phyloP scores from a whole-genome alignment of 2,888 invertebrate genomes.

The Scaptomyza reducta region DNA sequence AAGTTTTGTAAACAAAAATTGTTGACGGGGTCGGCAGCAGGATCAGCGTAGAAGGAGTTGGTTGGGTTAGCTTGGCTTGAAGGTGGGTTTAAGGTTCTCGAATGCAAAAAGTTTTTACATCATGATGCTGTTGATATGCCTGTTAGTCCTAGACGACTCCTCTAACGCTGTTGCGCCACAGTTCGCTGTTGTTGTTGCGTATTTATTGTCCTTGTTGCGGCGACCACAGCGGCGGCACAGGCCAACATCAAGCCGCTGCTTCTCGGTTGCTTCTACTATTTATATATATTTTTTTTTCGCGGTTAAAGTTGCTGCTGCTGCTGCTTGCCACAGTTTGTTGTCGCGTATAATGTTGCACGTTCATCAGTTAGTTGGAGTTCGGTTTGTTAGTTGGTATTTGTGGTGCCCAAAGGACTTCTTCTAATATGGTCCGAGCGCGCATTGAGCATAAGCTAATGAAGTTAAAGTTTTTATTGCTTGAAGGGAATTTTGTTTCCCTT shows the following conservation, averaged over 20 bases:
- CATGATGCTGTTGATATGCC: constrained; percentile 77
- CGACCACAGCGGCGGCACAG: constrained; percentile 52
- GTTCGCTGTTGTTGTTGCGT: constrained; percentile 52
- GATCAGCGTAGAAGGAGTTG: background rate
- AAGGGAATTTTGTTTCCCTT: background rate
- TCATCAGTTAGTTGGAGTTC: constrained; percentile 56
- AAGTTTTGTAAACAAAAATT: constrained; percentile 82
- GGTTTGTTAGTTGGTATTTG: constrained; percentile 67
- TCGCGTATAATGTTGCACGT: constrained; percentile 41
- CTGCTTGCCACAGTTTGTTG: constrained; percentile 43
- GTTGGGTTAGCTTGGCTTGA: constrained; percentile 24
- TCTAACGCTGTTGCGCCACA: constrained; percentile 33
- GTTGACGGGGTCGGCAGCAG: constrained; percentile 53
- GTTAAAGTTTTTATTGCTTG: background rate
- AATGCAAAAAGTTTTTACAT: constrained; percentile 78
- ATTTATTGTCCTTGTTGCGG: constrained; percentile 72
- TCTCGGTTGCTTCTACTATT: constrained; percentile 19
- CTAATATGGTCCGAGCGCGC: constrained; percentile 27
- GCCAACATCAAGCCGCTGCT: constrained; percentile 48
- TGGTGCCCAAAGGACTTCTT: constrained; percentile 64
- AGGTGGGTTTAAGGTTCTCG: constrained; percentile 55
- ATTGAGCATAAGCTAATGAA: constrained; percentile 15
- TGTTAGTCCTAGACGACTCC: constrained; percentile 47
- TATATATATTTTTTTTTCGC: constrained; percentile 45
- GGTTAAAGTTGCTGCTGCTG: constrained; percentile 69